A percentile compares a stretch with the other conserved stretches of the same genome.
phyloP scores from a whole-genome alignment of 2,113 vertebrate genomes.

The Salminus brasiliensis region DNA sequence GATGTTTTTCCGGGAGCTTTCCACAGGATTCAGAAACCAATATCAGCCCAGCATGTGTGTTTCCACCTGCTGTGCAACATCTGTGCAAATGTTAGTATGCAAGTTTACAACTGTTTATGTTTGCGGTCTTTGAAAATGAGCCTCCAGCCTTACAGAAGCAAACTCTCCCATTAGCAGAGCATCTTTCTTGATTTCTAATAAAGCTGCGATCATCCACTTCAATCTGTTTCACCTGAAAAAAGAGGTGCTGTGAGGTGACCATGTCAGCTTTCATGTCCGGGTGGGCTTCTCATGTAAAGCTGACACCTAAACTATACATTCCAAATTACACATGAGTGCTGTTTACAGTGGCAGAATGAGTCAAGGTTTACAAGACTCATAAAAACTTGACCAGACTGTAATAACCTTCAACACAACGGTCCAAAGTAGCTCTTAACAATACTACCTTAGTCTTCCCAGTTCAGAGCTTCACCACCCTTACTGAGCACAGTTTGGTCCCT shows the following conservation, averaged over 20 bases:
- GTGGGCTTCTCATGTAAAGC: conserved; percentile 19
- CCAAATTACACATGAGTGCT: background rate
- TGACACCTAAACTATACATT: conserved; percentile 31
- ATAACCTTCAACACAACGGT: too few relatives aligned
- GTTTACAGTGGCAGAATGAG: conserved; percentile 18
- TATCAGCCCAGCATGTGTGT: too few relatives aligned
- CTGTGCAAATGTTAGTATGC: background rate
- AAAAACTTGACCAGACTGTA: background rate
- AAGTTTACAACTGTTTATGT: background rate
- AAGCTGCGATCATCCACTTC: conserved; percentile 6
- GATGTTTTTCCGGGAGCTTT: too few relatives aligned
- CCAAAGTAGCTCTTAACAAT: too few relatives aligned
- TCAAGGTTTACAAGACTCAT: background rate
- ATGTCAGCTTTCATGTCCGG: background rate
- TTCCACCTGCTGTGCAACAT: too few relatives aligned
- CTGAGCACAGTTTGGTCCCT: too few relatives aligned
- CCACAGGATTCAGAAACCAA: background rate
- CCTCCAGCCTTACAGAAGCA: background rate
- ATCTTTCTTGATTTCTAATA: background rate
- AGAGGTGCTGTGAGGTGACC: conserved; percentile 1
- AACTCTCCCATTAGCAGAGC: background rate
- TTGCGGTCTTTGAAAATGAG: background rate
- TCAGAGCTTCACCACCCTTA: too few relatives aligned
- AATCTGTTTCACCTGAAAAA: conserved; percentile 17
- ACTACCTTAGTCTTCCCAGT: too few relatives aligned